Evolutionary conservation across 2,797 vertebrate genomes (phyloP), one percentile per base, ranked within the genome.

Genomic region (Etheostoma perlongum): DNA sequence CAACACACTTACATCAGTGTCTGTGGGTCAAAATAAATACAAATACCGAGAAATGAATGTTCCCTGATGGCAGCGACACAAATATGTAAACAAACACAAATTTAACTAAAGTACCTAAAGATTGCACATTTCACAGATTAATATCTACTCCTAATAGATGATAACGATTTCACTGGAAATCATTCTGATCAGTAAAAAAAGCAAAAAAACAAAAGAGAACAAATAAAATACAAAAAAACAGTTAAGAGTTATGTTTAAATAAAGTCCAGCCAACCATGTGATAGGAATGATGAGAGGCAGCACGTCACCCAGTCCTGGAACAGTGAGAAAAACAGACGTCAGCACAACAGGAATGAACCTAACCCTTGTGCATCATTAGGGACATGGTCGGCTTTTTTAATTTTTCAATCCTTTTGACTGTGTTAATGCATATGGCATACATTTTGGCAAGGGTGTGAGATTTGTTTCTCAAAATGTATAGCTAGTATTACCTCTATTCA

Each of bases 1-100:
- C 79, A 67, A 25, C 18, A 0, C 48, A 15, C 79, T 86, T 70
- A 80, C 82, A 66, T 72, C 68, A 78, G 88, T n/a, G 77, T 68
- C 68, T 46, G 30, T 62, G 0, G 51, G 77, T 60, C 36, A 47
- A 72, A 85, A 90, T 88, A 92, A 92, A 91, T 88, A 90, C 65
- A 82, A 59, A 84, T 65, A 88, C 68, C 52, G 5, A 30, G 1
- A 88, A 77, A 69, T 66, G 53, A 63, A 80, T 3, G 74, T 68
- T 88, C 75, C 78, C 82, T 83, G 79, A 83, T 61, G 75, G 64
- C 66, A 65, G 48, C 53, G 65, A 81, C 59, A 73, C 13, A 75
- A 70, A 78, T 79, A 78, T 71, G 65, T 70, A 86, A 86, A 91
- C 75, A 69, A 78, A 76, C 67, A 67, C 55, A 53, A 40, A 40